Evolutionary conservation across 2,113 vertebrate species (phyloP).

Genomic region (Meriones unguiculatus): DNA sequence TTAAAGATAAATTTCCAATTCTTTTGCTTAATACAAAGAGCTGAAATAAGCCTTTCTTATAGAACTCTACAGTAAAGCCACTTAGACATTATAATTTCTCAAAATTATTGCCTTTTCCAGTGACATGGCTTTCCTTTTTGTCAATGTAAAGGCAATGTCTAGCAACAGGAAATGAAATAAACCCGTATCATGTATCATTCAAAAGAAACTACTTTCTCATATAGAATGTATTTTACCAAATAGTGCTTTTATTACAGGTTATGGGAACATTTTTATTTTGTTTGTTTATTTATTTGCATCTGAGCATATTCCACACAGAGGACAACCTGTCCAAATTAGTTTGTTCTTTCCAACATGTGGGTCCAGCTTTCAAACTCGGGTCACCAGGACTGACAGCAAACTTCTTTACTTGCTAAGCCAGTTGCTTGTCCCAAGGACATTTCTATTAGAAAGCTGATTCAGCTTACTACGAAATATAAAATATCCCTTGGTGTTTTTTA

Average conservation of each 20-base stretch:
- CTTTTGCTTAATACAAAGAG: not conserved
- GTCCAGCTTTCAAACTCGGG: no score
- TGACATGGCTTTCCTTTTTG: not conserved
- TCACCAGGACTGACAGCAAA: no score
- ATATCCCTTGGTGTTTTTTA: not conserved
- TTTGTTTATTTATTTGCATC: not conserved
- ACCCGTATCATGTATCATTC: not conserved
- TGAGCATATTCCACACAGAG: not conserved
- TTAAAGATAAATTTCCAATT: constrained; percentile 60
- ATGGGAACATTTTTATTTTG: not conserved
- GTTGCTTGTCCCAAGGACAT: not conserved
- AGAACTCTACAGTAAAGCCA: not conserved
- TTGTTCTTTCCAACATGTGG: not conserved
- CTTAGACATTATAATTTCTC: constrained; percentile 40
- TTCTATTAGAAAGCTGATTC: not conserved
- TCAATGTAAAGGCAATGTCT: not conserved
- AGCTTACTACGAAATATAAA: not conserved
- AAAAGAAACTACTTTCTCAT: constrained; percentile 19
- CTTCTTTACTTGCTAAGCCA: not conserved
- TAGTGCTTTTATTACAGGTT: constrained; percentile 4
- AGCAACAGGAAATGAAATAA: constrained; percentile 31
- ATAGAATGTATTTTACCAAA: not conserved
- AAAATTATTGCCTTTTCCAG: not conserved
- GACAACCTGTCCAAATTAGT: not conserved
- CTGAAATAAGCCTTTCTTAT: not conserved